Evolutionary conservation across 2,888 invertebrate species (phyloP).

Genomic region (Phytoseiulus persimilis): DNA sequence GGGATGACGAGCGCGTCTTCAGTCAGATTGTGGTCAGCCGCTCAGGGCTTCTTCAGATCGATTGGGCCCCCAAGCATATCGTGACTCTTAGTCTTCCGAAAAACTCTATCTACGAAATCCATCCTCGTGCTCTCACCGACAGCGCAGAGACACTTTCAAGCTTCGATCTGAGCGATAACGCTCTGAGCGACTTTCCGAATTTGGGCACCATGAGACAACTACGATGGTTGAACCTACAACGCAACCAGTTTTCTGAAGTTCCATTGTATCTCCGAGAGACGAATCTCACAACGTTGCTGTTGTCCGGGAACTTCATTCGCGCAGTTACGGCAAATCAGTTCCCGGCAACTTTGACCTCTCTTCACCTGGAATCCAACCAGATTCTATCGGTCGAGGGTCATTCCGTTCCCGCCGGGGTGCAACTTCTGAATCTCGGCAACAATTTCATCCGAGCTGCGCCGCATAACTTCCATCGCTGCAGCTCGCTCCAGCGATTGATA

Average conservation of each 20-base stretch:
- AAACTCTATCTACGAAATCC: not conserved
- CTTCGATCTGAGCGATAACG: constrained; percentile 27
- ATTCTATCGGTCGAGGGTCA: constrained; percentile 59
- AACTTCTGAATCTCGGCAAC: constrained; percentile 64
- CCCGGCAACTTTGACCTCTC: constrained; percentile 54
- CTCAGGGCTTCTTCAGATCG: constrained; percentile 9
- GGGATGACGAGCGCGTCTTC: not conserved
- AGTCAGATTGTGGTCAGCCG: constrained; percentile 21
- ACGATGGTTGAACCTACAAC: constrained; percentile 42
- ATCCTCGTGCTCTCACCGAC: not conserved
- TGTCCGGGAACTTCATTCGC: constrained; percentile 50
- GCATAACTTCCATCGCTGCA: constrained; percentile 40
- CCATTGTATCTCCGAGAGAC: constrained; percentile 44
- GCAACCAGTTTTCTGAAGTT: constrained; percentile 45
- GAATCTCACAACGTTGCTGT: constrained; percentile 17
- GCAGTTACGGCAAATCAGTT: constrained; percentile 58
- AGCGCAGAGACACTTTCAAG: constrained; percentile 15
- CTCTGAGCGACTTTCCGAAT: not conserved
- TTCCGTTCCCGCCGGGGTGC: constrained; percentile 60
- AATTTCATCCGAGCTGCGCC: constrained; percentile 66
- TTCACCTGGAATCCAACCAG: constrained; percentile 66
- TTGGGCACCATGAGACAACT: not conserved
- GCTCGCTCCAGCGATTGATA: constrained; percentile 62
- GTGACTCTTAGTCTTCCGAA: constrained; percentile 28
- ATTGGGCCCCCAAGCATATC: constrained; percentile 10